Conservation (phyloP, 2,888 invertebrate genomes). For the Pandemis heparana region DNA sequence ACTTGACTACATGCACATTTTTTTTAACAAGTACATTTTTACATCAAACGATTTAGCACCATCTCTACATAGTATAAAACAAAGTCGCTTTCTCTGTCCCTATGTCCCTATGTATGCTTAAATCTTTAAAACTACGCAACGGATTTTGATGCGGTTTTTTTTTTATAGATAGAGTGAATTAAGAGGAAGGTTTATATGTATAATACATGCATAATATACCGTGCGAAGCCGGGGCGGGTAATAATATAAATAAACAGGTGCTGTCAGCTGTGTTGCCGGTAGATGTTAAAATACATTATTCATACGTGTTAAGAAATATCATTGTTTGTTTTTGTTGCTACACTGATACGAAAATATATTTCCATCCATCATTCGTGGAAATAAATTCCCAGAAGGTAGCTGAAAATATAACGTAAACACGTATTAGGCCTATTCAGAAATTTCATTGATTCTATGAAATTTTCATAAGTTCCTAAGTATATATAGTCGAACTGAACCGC, state of each 20-base stretch:
- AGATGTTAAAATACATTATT: background rate
- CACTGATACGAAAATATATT: background rate
- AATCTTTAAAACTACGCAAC: no score
- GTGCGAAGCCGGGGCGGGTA: no score
- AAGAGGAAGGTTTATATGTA: no score
- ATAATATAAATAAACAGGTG: background rate
- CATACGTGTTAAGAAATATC: background rate
- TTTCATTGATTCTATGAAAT: background rate
- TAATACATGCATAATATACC: no score
- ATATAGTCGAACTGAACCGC: no score
- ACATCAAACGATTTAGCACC: background rate
- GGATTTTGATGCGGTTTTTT: no score
- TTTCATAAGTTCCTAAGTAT: background rate
- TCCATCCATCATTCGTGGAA: background rate
- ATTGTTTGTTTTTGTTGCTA: conserved; percentile 1
- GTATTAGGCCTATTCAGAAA: conserved; percentile 1
- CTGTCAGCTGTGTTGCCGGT: background rate
- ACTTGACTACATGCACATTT: background rate
- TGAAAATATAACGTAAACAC: conserved; percentile 3
- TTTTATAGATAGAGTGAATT: no score
- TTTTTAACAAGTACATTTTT: background rate
- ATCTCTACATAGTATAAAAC: no score
- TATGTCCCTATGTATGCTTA: no score
- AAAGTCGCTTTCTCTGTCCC: no score
- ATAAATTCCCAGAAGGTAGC: background rate